Evolutionary conservation across 2,888 invertebrate species (phyloP).

Genomic region (Caenorhabditis doughertyi): DNA sequence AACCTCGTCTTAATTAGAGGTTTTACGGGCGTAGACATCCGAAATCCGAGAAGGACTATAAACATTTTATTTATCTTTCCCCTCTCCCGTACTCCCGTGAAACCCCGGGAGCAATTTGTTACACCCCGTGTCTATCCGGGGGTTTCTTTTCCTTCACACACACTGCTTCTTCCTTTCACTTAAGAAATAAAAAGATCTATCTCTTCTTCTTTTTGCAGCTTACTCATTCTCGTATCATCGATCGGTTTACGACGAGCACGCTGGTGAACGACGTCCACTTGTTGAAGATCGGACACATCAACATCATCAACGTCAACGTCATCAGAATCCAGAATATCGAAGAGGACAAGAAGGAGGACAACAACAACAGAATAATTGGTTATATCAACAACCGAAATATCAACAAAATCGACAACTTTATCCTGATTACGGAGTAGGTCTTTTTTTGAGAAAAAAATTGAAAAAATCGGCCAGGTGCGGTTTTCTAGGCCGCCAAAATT

Average conservation of each 20-base stretch:
- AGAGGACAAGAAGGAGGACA: too few species aligned
- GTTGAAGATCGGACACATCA: conserved; percentile 29
- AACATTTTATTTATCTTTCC: background rate
- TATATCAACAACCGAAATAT: background rate
- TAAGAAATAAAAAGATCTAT: background rate
- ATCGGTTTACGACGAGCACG: conserved; percentile 58
- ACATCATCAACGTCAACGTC: background rate
- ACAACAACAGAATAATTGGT: conserved; percentile 9
- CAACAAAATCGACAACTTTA: conserved; percentile 13
- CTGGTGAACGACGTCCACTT: conserved; percentile 56
- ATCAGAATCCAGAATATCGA: too few species aligned
- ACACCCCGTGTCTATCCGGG: conserved; percentile 19
- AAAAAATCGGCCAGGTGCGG: background rate
- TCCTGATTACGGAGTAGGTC: conserved; percentile 32
- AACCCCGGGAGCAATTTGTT: conserved; percentile 28
- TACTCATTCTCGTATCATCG: conserved; percentile 65
- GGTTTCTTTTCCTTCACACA: too few species aligned
- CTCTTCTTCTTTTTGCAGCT: conserved; percentile 51
- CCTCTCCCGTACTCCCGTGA: background rate
- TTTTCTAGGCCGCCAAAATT: too few species aligned
- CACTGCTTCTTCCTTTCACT: background rate
- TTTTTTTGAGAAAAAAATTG: background rate
- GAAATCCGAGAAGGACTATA: too few species aligned
- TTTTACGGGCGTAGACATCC: too few species aligned
- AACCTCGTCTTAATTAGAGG: too few species aligned